phyloP scores from a whole-genome alignment of 2,888 invertebrate genomes.

The Lampropteryx suffumata region DNA sequence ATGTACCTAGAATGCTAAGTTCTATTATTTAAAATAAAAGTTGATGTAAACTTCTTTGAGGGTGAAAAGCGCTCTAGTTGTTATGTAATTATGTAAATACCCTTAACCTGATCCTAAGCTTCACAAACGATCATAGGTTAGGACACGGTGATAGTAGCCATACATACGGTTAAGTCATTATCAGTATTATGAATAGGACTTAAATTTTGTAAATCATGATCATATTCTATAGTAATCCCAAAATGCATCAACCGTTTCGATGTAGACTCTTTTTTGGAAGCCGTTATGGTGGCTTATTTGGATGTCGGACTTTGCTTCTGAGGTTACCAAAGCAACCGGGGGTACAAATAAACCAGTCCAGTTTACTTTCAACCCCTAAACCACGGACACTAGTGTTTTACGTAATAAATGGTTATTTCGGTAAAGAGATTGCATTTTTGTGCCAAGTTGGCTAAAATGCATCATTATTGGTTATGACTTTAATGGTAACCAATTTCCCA shows the following conservation, averaged over 20 bases:
- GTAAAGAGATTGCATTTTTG: no score
- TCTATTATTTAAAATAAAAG: neutral
- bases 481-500: slow-evolving; percentile 21
- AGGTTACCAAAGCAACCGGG: no score
- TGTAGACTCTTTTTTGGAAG: no score
- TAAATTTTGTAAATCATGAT: slow-evolving; percentile 33
- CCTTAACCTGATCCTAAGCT: slow-evolving; percentile 57
- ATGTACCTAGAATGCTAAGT: neutral
- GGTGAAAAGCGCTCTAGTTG: slow-evolving; percentile 60
- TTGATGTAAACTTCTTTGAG: slow-evolving; percentile 30
- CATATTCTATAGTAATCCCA: slow-evolving; percentile 5
- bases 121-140: slow-evolving; percentile 72
- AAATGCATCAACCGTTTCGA: no score
- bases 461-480: slow-evolving; percentile 1
- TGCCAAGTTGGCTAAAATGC: no score
- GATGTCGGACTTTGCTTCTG: no score
- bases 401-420: no score
- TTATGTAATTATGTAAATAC: slow-evolving; percentile 77
- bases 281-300: no score
- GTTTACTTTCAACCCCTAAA: no score
- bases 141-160: slow-evolving; percentile 78
- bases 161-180: slow-evolving; percentile 55
- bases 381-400: no score
- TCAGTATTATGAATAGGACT: slow-evolving; percentile 47
- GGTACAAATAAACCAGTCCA: no score